A percentile compares a stretch with the other conserved stretches of the same genome.
phyloP scores from a whole-genome alignment of 2,113 vertebrate species.

The Potamarius usumacintae region DNA sequence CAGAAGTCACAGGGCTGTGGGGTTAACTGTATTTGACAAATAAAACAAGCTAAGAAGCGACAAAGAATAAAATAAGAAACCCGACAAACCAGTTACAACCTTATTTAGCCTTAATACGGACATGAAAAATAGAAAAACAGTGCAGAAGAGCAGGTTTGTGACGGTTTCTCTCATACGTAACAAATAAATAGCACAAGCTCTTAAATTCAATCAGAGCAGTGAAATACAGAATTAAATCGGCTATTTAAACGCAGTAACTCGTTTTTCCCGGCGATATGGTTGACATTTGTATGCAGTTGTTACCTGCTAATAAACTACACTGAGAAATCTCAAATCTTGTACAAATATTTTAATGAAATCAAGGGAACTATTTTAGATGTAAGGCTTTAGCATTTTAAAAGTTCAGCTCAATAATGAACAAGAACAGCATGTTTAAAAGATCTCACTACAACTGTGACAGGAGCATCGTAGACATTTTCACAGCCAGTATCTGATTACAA shows the following conservation, averaged over 20 bases:
- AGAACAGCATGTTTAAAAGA: not conserved
- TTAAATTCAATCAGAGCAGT: not conserved
- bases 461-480: not conserved
- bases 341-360: not conserved
- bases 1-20: not conserved
- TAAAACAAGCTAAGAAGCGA: not conserved
- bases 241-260: not conserved
- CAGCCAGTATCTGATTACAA: not conserved
- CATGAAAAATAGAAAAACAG: not conserved
- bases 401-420: not conserved
- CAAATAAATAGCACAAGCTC: not conserved
- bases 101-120: not conserved
- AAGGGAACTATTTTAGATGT: not conserved
- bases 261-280: not conserved
- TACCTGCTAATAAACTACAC: not conserved
- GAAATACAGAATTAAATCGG: not conserved
- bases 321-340: not conserved
- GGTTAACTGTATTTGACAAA: not conserved
- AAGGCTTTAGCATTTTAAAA: not conserved
- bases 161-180: not conserved
- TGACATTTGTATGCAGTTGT: not conserved
- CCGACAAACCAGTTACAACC: not conserved
- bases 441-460: not conserved
- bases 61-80: not conserved
- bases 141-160: not conserved